Evolutionary conservation across 2,888 invertebrate genomes (phyloP).

Genomic region (Aspidiotus destructor): DNA sequence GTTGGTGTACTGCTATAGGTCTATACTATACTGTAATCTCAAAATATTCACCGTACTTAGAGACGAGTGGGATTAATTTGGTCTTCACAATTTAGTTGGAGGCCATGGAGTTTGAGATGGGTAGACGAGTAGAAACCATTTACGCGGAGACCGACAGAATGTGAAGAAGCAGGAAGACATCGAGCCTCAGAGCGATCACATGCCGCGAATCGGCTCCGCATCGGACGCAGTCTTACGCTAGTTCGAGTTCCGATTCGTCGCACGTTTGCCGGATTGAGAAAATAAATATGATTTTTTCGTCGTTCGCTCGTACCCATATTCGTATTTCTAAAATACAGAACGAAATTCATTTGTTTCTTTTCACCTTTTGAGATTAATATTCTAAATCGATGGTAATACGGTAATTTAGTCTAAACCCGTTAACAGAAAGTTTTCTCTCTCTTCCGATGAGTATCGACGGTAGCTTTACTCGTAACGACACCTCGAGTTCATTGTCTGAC

Average conservation of each 20-base stretch:
- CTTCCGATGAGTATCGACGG: background rate
- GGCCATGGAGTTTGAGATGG: no score
- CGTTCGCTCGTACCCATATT: background rate
- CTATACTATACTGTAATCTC: no score
- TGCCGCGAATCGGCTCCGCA: background rate
- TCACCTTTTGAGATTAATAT: background rate
- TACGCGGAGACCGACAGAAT: background rate
- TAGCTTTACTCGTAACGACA: background rate
- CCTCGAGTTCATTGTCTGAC: constrained; percentile 24
- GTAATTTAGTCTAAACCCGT: constrained; percentile 1
- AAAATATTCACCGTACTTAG: no score
- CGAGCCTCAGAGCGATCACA: background rate
- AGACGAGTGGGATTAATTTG: no score
- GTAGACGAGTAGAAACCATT: background rate
- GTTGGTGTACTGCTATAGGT: no score
- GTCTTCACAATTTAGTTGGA: no score
- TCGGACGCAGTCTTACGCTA: background rate
- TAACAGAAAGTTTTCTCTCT: constrained; percentile 27
- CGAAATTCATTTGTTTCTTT: background rate
- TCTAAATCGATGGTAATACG: no score
- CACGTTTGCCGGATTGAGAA: background rate
- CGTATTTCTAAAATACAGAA: background rate
- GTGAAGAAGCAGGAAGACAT: background rate
- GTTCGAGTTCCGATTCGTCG: constrained; percentile 1
- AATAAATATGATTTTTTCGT: background rate